Base-by-base conservation (phyloP, 1,140 invertebrate species). In the Marisa cornuarietis region DNA sequence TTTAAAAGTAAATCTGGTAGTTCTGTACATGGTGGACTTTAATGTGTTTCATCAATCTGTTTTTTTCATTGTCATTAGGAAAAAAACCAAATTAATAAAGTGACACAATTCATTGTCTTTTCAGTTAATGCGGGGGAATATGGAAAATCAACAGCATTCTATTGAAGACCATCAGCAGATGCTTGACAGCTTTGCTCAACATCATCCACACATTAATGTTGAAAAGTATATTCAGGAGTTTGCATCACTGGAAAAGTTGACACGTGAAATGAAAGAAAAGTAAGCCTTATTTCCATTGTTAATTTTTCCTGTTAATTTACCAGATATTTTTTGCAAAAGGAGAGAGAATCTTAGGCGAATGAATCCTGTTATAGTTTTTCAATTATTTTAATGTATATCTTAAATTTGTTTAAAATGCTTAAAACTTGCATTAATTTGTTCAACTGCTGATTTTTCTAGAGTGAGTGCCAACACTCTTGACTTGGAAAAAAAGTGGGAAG, bases 201-300 rank as follows among this genome's bases (percentile, higher is more conserved):
- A 86, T 63, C 88, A 91, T 82, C 80, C 85, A 11, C 62, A 82
- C 20, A 77, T 90, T 24, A 84, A 83, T 69, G 87, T 90, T n/a
- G 85, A 86, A 76, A 84, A 87, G 51, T 87, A 88, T 73, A 75
- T 86, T 18, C 76, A 83, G 52, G 84, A 89, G 65, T 83, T 85
- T 13, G 68, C 69, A 11, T 85, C 83, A 18, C 89, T 90, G 9
- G 85, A 90, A 83, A 93, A 94, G 65, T 94, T 95, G 65, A 93
- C 96, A 65, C 93, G 94, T 72, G 93, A 95, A 71, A 91, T 96
- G 82, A 95, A 96, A 82, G 92, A 94, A 51, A 92, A 94, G 42
- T 96, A 95, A 94, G 95, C 96, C 22, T 10, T 63, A 10, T 31
- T 22, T 68, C 11, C 9, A 58, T 18, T 14, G 54, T 58, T 58